Base-by-base conservation (phyloP, 2,113 vertebrate genomes). In the Otis tarda region DNA sequence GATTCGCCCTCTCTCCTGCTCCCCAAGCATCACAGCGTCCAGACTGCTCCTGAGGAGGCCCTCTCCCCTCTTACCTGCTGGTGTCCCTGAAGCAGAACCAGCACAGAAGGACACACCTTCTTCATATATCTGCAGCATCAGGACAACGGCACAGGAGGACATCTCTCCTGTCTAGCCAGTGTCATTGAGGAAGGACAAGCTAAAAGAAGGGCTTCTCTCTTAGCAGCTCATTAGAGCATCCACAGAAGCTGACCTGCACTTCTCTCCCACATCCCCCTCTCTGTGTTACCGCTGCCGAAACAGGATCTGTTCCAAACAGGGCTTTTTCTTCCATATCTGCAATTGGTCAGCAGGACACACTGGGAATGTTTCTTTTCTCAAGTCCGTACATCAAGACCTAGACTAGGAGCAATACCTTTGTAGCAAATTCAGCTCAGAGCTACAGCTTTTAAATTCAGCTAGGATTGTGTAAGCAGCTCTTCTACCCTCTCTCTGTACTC, bases 141-240 rank as follows among this genome's bases (percentile, higher is more conserved):
- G 70, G 82, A 84, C 25, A 4, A 6, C 6, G 3, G 76, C 70
- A 57, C 49, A 50, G 77, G 71, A 92, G 64, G 41, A 33, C 69
- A 69, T 19, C 37, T 39, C 67, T 86, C 53, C 41, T 86, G 76
- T 75, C 84, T 90, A 64, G 70, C 50, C 56, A 35, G 60, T 50
- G 76, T 83, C 83, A 71, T 10, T 89, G 94, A 94, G 55, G 88
- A 84, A 93, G 81, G 79, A 90, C 70, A 79, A 89, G 57, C 60
- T 91, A 49, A 78, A 87, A 90, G 76, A 52, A 88, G 28, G 39
- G 69, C 49, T 95, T 74, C 27, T 86, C 52, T 82, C 83, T 68
- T 33, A 55, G 60, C 78, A 43, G 49, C 24, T 83, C 35, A 5
- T 25, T 59, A 71, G 69, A 84, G 31, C 83, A 69, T 56, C 76